These are phyloP conservation scores for Drosophila falleni DNA, from an alignment of 2,888 invertebrate species.

Conservation along the genomic window DNA sequence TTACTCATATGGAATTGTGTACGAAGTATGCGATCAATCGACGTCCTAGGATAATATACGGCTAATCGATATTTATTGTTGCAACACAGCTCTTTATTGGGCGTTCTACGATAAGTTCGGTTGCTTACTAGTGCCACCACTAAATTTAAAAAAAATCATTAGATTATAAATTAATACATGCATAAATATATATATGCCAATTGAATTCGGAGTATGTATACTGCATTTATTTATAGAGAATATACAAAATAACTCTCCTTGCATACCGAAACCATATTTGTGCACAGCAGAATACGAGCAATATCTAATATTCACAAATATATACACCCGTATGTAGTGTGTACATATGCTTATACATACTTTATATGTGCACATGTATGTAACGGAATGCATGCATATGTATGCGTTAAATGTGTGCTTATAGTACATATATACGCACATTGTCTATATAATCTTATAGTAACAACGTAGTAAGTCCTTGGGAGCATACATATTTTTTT, in stretches of 20 bases:
- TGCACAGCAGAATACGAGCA: slow-evolving; percentile 1
- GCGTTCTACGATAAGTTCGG: slow-evolving; percentile 44
- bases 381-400: slow-evolving; percentile 26
- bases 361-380: slow-evolving; percentile 40
- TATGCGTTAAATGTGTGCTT: slow-evolving; percentile 24
- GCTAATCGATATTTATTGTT: slow-evolving; percentile 12
- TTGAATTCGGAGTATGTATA: slow-evolving; percentile 57
- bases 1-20: neutral
- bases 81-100: slow-evolving; percentile 16
- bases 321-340: slow-evolving; percentile 28
- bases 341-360: slow-evolving; percentile 35
- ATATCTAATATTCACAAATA: slow-evolving; percentile 17
- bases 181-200: slow-evolving; percentile 52
- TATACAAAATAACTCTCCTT: slow-evolving; percentile 8
- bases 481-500: slow-evolving; percentile 12
- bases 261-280: slow-evolving; percentile 2
- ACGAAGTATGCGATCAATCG: neutral
- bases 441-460: slow-evolving; percentile 26
- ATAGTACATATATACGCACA: slow-evolving; percentile 15
- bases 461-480: slow-evolving; percentile 44
- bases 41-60: neutral
- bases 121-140: slow-evolving; percentile 50
- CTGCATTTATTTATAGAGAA: slow-evolving; percentile 34
- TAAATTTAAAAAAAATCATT: slow-evolving; percentile 58
- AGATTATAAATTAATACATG: slow-evolving; percentile 60